A percentile compares a stretch with the other conserved stretches of the same genome.
phyloP scores from a whole-genome alignment of 2,113 vertebrate species.

The Pitta sordida region DNA sequence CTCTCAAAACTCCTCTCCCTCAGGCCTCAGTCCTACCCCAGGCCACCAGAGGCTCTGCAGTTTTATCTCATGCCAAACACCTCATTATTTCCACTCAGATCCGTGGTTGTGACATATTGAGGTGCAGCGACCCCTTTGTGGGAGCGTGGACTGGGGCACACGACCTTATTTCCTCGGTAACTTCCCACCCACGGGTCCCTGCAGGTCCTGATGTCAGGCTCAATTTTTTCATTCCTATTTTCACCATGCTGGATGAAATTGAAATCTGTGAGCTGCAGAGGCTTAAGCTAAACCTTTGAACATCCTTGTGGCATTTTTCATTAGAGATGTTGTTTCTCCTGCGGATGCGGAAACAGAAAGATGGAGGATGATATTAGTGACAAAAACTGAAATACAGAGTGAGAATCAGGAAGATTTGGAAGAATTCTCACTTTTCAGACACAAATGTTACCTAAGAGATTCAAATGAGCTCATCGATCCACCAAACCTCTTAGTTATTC shows the following conservation, averaged over 20 bases:
- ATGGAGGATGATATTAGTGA: neutral
- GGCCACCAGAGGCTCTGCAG: neutral
- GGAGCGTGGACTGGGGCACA: neutral
- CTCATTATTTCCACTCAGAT: neutral
- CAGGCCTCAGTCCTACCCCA: neutral
- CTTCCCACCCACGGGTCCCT: neutral
- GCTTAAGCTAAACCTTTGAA: neutral
- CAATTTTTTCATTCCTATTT: neutral
- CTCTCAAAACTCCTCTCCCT: neutral
- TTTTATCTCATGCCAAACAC: neutral
- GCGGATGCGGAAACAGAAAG: neutral
- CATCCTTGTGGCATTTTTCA: neutral
- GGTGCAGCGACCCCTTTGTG: neutral
- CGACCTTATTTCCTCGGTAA: neutral
- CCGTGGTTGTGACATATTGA: fast-evolving
- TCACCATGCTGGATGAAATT: neutral
- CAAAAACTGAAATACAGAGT: neutral
- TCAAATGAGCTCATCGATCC: neutral
- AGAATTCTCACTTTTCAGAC: neutral
- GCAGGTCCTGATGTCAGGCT: neutral
- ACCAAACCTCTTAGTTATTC: neutral
- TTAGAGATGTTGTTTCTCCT: neutral
- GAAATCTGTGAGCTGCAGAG: neutral
- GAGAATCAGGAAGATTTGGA: neutral
- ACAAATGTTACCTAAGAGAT: neutral